phyloP scores from a whole-genome alignment of 1,140 invertebrate species.

The Drosophila eugracilis region DNA sequence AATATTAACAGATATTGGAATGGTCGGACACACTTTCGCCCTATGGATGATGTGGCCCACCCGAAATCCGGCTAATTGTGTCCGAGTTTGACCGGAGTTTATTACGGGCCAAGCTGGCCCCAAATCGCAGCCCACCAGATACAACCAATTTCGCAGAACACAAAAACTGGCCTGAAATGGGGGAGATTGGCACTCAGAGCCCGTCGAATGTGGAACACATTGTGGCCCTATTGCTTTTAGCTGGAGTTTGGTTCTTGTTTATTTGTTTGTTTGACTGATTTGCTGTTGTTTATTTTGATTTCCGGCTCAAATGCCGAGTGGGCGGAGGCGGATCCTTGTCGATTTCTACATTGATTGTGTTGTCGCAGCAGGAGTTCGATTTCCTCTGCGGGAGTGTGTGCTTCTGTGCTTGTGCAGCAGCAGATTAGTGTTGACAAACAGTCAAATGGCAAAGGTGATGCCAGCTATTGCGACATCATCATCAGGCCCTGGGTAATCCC shows the following conservation, averaged over 20 bases:
- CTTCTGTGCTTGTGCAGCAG: constrained; percentile 38
- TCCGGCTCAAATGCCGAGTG: constrained; percentile 72
- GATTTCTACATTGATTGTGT: constrained; percentile 78
- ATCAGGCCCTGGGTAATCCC: constrained; percentile 60
- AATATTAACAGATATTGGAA: constrained; percentile 43
- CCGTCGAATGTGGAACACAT: constrained; percentile 49
- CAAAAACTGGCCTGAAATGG: constrained; percentile 49
- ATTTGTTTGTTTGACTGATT: constrained; percentile 82
- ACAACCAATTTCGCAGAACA: constrained; percentile 49
- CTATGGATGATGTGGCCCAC: constrained; percentile 61
- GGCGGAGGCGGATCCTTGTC: constrained; percentile 44
- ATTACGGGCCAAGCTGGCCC: constrained; percentile 23
- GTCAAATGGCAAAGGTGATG: constrained; percentile 44
- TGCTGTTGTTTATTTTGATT: constrained; percentile 81
- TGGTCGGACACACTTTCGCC: constrained; percentile 28
- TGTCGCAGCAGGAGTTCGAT: constrained; percentile 68
- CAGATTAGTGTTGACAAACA: constrained; percentile 80
- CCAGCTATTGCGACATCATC: constrained; percentile 20
- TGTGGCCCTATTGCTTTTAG: constrained; percentile 75
- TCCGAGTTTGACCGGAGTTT: constrained; percentile 26
- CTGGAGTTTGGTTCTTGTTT: constrained; percentile 48
- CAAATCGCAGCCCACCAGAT: constrained; percentile 1
- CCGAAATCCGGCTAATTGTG: constrained; percentile 51
- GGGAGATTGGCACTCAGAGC: constrained; percentile 21
- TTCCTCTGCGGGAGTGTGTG: constrained; percentile 40